phyloP scores from a whole-genome alignment of 2,113 vertebrate genomes.

The Pogona vitticeps region DNA sequence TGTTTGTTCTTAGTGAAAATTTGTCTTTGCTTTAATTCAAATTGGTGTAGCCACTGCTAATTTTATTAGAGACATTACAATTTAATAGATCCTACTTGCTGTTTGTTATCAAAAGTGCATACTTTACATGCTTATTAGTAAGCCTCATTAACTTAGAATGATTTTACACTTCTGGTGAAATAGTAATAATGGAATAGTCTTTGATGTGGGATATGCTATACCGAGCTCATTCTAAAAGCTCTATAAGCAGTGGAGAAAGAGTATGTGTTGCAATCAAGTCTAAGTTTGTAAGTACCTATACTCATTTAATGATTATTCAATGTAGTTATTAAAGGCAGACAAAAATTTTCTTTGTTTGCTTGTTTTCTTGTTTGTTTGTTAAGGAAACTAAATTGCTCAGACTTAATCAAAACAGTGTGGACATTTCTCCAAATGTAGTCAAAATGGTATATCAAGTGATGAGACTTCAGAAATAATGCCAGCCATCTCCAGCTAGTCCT shows the following conservation, averaged over 20 bases:
- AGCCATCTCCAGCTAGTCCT: too few species aligned
- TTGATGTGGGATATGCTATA: slow-evolving; percentile 36
- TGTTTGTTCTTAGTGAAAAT: background rate
- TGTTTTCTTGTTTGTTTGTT: too few species aligned
- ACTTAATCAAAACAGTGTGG: background rate
- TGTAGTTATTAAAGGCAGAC: background rate
- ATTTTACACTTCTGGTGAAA: slow-evolving; percentile 13
- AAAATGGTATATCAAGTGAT: background rate
- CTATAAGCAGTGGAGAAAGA: background rate
- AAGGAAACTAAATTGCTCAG: background rate
- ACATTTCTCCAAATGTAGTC: background rate
- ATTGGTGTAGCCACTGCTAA: slow-evolving; percentile 28
- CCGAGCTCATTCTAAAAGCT: slow-evolving; percentile 29
- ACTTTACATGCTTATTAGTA: slow-evolving; percentile 37
- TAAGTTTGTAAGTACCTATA: background rate
- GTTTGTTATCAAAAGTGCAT: slow-evolving; percentile 31
- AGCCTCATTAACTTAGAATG: slow-evolving; percentile 39
- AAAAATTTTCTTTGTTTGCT: background rate
- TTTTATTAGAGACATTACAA: slow-evolving; percentile 29
- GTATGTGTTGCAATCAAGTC: background rate
- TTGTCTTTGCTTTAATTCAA: slow-evolving; percentile 34
- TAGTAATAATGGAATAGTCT: slow-evolving; percentile 20
- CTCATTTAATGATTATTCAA: background rate
- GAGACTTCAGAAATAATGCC: too few species aligned
- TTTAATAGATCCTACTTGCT: slow-evolving; percentile 21